phyloP scores from a whole-genome alignment of 2,888 invertebrate species.

The Eristalinus aeneus region DNA sequence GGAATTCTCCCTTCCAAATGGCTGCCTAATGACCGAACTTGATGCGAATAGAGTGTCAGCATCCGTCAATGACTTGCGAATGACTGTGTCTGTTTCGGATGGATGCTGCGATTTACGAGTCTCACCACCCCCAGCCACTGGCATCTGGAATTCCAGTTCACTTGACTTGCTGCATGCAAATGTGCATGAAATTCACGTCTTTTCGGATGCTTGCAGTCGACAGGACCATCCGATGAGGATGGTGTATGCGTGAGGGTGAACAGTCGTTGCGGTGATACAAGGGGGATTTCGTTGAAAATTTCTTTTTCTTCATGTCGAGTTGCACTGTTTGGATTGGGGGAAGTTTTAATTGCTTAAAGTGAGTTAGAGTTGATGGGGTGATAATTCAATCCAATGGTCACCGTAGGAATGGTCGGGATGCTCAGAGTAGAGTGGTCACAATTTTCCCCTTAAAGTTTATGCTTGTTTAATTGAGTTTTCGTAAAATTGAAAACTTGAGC shows the following conservation, averaged over 20 bases:
- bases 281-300: not conserved
- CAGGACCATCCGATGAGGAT: not conserved
- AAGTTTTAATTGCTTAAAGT: too few relatives aligned
- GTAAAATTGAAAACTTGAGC: too few relatives aligned
- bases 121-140: not conserved
- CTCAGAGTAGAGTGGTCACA: too few relatives aligned
- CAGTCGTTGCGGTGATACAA: not conserved
- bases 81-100: not conserved
- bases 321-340: too few relatives aligned
- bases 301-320: not conserved
- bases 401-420: too few relatives aligned
- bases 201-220: not conserved
- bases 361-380: too few relatives aligned
- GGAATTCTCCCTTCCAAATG: not conserved
- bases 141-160: not conserved
- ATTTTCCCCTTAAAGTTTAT: too few relatives aligned
- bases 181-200: not conserved
- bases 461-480: too few relatives aligned
- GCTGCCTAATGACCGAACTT: slow-evolving; percentile 16
- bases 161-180: not conserved
- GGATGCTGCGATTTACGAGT: not conserved
- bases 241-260: not conserved
- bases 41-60: slow-evolving; percentile 19
- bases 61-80: slow-evolving; percentile 3
- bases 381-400: too few relatives aligned